Evolutionary conservation across 1,140 invertebrate species (phyloP), one percentile per base, ranked within the genome.

Genomic region (Macrobrachium nipponense): DNA sequence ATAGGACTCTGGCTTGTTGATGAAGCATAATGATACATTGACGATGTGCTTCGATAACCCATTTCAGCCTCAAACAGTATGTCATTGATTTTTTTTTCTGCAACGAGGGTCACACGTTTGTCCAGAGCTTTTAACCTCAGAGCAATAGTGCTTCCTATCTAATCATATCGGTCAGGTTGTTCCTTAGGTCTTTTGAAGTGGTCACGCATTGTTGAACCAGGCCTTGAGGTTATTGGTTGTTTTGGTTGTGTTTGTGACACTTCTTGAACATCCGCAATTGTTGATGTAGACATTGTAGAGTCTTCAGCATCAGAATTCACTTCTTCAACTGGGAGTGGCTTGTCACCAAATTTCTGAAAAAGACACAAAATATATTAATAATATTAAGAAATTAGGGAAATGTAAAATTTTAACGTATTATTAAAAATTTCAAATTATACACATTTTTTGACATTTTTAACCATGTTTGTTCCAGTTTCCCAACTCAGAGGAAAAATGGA

Each of bases 91-190:
- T 79, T 27, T 79, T 79, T 79, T 61, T 79, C 23, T n/a, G 77
- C 77, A 61, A 79, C 77, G 77, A 79, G 77, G 44, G 43, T 43
- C 75, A 77, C 75, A 77, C 75, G 77, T 79, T 79, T 79, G 77
- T 79, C 77, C 77, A 61, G 77, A 79, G 77, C 77, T 79, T 79
- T 79, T 79, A 79, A 79, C 58, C 77, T 79, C 77, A 79, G 77
- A 79, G 77, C 77, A 79, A 61, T 79, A 79, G 77, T 60, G 77
- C 60, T 79, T 79, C 77, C n/a, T n/a, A n/a, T n/a, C n/a, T n/a
- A n/a, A n/a, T n/a, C n/a, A n/a, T 60, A 62, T 6, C 77, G 77
- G 77, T 79, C 44, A 79, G 77, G 77, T 79, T 79, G 77, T 79
- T 79, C 77, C 59, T 79, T 79, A 79, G 77, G 77, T 60, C 58